These are phyloP conservation scores for Catocala nupta DNA, from an alignment of 2,888 invertebrate species.

Conservation along the genomic window DNA sequence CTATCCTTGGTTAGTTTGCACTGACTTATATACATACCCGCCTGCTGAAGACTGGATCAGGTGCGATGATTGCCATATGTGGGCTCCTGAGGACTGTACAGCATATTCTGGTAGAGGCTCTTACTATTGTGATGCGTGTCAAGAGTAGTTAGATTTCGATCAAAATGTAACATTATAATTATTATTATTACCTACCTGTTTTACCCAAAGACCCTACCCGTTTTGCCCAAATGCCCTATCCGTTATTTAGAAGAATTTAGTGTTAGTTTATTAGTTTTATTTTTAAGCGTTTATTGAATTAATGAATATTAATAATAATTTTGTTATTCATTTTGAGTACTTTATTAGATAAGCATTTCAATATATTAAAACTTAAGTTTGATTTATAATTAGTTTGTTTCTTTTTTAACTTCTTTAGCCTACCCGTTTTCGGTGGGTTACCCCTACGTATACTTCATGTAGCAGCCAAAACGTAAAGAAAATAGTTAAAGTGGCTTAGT, in stretches of 20 bases:
- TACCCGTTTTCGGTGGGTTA: conserved; percentile 6
- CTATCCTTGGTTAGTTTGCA: conserved; percentile 22
- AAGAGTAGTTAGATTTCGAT: conserved; percentile 16
- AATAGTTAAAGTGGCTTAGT: too few species aligned
- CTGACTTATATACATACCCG: conserved; percentile 20
- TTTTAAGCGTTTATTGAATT: neutral
- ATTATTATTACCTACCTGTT: neutral
- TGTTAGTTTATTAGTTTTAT: too few species aligned
- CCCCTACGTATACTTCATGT: too few species aligned
- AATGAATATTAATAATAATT: too few species aligned
- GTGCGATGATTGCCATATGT: conserved; percentile 32
- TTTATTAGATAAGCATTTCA: conserved; percentile 2
- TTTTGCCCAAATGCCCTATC: conserved; percentile 3
- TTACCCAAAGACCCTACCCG: conserved; percentile 1
- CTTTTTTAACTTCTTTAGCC: conserved; percentile 5
- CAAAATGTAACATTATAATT: conserved; percentile 3
- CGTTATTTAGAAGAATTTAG: neutral
- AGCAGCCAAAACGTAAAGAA: too few species aligned
- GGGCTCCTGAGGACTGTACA: conserved; percentile 34
- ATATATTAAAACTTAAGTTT: neutral
- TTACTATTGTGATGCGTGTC: conserved; percentile 29
- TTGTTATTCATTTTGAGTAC: conserved; percentile 1
- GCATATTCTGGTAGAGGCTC: conserved; percentile 23
- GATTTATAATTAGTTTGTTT: neutral
- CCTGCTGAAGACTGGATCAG: conserved; percentile 41